Conservation (phyloP, 2,797 vertebrate species). For the Cottoperca gobio region DNA sequence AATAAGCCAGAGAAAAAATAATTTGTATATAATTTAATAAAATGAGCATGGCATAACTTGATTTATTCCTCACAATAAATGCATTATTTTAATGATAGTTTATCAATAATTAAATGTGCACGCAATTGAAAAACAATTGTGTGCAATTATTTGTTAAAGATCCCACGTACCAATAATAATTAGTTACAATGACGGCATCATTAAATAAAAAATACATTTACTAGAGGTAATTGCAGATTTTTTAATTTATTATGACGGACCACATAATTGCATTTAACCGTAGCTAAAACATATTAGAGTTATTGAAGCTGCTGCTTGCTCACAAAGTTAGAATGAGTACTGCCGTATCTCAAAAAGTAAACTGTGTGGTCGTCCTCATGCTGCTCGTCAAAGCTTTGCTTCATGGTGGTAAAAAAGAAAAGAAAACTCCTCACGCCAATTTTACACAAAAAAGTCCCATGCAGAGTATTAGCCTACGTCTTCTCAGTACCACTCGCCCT, state of each 20-base stretch:
- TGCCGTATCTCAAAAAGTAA: not conserved
- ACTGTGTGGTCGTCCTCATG: not conserved
- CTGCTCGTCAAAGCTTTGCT: not conserved
- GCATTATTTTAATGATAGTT: slow-evolving; percentile 1
- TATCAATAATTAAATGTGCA: not conserved
- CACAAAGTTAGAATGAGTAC: not conserved
- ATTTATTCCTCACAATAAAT: not conserved
- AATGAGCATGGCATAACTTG: not conserved
- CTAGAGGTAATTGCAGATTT: slow-evolving; percentile 16
- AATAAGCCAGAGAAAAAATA: not conserved
- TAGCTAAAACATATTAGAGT: not conserved
- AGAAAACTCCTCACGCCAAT: not conserved
- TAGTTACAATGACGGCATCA: slow-evolving; percentile 19
- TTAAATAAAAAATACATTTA: slow-evolving; percentile 27
- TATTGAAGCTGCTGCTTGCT: not conserved
- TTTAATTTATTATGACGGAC: slow-evolving; percentile 28
- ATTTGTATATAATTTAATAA: not conserved
- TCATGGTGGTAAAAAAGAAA: not conserved
- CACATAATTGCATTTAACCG: slow-evolving; percentile 4
- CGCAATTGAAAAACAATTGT: slow-evolving; percentile 13
- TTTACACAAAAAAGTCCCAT: not conserved
- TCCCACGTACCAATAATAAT: slow-evolving; percentile 27
- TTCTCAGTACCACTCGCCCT: not conserved
- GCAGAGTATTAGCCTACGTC: no score
- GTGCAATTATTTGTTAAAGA: slow-evolving; percentile 17